phyloP scores from a whole-genome alignment of 53 echinoderm and acorn worm species.

The Astropecten irregularis region DNA sequence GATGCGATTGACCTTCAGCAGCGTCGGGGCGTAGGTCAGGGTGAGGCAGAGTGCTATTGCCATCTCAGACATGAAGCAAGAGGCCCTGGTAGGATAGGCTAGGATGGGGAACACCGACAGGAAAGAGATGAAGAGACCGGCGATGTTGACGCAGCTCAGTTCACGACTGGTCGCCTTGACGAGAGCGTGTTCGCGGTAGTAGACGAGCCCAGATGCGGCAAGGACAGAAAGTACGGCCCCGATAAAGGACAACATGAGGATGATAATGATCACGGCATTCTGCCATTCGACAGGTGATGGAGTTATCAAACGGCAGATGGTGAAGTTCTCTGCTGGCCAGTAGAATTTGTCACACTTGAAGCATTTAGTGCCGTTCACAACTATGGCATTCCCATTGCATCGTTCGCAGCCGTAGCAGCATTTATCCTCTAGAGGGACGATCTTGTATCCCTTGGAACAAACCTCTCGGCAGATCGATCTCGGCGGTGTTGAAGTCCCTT shows the following conservation, averaged over 20 bases:
- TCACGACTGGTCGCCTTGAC: conserved; percentile 81
- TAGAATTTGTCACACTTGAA: conserved; percentile 56
- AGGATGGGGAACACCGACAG: conserved; percentile 33
- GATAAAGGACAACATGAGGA: conserved; percentile 9
- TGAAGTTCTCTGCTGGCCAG: conserved; percentile 72
- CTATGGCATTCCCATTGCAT: conserved; percentile 37
- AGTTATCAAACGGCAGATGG: conserved; percentile 55
- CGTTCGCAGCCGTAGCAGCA: conserved; percentile 56
- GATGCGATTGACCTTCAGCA: conserved; percentile 61
- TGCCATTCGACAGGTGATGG: conserved; percentile 50
- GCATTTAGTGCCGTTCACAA: conserved; percentile 53
- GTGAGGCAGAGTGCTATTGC: conserved; percentile 20
- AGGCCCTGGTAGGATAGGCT: conserved; percentile 33
- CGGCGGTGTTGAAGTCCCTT: conserved; percentile 2
- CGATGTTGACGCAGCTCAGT: conserved; percentile 58
- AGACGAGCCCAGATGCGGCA: conserved; percentile 6
- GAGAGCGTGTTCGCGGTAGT: conserved; percentile 55
- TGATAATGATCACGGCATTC: conserved; percentile 17
- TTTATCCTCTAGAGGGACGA: conserved; percentile 45
- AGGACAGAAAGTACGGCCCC: conserved; percentile 24
- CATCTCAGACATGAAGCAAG: conserved; percentile 36
- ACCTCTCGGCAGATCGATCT: conserved; percentile 37
- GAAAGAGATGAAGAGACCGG: conserved; percentile 62
- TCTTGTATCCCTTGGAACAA: conserved; percentile 38
- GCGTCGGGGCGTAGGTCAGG: conserved; percentile 52